Percentiles rank a stretch among this genome's conserved stretches.
phyloP scores from a whole-genome alignment of 2,888 invertebrate genomes.

The Spilosoma lubricipeda region DNA sequence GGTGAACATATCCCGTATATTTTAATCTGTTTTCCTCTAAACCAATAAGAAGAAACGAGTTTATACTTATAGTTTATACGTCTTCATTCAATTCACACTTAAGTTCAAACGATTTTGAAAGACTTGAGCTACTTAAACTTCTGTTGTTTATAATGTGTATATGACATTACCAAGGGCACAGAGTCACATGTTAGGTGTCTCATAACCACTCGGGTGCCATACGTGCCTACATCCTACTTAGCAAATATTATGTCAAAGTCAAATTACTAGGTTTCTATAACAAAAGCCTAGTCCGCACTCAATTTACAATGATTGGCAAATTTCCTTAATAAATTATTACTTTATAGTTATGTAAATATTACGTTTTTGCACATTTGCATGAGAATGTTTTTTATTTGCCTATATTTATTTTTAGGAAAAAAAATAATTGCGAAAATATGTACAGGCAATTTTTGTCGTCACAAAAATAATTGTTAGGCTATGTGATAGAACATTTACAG shows the following conservation, averaged over 20 bases:
- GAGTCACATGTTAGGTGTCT: conserved; percentile 29
- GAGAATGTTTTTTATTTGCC: conserved; percentile 1
- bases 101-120: neutral
- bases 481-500: no score
- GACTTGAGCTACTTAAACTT: neutral
- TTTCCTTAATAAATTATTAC: conserved; percentile 16
- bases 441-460: neutral
- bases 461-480: neutral
- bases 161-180: conserved; percentile 25
- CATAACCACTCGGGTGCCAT: conserved; percentile 27
- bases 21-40: neutral
- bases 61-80: no score
- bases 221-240: conserved; percentile 14
- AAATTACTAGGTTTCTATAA: conserved; percentile 4
- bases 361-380: neutral
- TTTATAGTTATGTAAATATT: conserved; percentile 18
- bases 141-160: neutral
- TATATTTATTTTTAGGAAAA: neutral
- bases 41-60: neutral
- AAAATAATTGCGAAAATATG: neutral
- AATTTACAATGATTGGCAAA: conserved; percentile 9
- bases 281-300: conserved; percentile 9
- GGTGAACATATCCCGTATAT: neutral
- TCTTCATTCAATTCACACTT: no score
- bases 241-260: conserved; percentile 20